These are phyloP conservation scores for Bombylius discolor DNA, from an alignment of 2,888 invertebrate genomes.

Conservation along the genomic window DNA sequence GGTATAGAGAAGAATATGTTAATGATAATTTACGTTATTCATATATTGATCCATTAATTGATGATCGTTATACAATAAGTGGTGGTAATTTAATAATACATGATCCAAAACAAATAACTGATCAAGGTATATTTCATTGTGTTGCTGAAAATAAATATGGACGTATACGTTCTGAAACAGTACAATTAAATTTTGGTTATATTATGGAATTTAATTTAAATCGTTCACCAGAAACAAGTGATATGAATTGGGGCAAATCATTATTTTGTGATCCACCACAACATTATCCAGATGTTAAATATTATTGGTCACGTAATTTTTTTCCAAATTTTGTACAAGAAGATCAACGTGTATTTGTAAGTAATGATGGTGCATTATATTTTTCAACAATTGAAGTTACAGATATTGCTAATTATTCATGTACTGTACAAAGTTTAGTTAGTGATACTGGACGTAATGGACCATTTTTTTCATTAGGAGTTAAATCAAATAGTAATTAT, in stretches of 20 bases:
- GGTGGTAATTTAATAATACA: constrained; percentile 85
- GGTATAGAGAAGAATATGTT: constrained; percentile 79
- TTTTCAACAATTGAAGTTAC: constrained; percentile 87
- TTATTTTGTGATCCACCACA: constrained; percentile 87
- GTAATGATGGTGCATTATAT: constrained; percentile 85
- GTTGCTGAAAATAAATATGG: constrained; percentile 83
- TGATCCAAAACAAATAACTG: constrained; percentile 64
- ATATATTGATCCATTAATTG: constrained; percentile 62
- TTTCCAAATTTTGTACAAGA: constrained; percentile 90
- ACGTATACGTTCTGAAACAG: constrained; percentile 75
- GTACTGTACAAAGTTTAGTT: constrained; percentile 77
- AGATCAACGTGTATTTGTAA: constrained; percentile 84
- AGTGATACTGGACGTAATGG: constrained; percentile 82
- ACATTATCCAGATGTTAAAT: constrained; percentile 77
- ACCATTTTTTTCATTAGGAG: constrained; percentile 70
- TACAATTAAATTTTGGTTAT: constrained; percentile 75
- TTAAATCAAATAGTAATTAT: constrained; percentile 75
- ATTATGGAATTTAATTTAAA: constrained; percentile 84
- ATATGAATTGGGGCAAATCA: constrained; percentile 88
- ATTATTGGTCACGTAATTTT: constrained; percentile 81
- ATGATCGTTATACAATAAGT: constrained; percentile 69
- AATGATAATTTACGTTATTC: constrained; percentile 59
- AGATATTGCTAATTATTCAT: constrained; percentile 81
- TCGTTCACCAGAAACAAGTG: constrained; percentile 68
- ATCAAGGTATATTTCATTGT: constrained; percentile 85